These are phyloP conservation scores for Melopsittacus undulatus DNA, from an alignment of 2,797 vertebrate species.

Conservation along the genomic window DNA sequence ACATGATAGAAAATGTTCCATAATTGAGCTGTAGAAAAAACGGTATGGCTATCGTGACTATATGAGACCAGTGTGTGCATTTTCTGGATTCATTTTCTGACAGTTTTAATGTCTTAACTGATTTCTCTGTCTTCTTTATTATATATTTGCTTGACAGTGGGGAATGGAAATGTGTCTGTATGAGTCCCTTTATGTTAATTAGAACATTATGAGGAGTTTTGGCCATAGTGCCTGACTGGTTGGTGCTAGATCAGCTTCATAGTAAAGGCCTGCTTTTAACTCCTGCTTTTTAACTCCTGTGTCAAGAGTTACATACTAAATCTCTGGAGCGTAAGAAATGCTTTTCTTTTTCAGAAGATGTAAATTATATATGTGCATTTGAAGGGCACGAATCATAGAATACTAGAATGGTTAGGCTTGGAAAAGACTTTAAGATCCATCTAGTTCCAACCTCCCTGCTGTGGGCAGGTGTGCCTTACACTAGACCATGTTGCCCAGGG, in stretches of 20 bases:
- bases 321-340: background rate
- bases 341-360: background rate
- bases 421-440: background rate
- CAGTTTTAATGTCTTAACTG: background rate
- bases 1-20: background rate
- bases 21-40: background rate
- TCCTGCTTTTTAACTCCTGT: too few relatives aligned
- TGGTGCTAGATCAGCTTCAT: background rate
- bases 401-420: background rate
- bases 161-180: background rate
- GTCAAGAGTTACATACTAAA: background rate
- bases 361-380: background rate
- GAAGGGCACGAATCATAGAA: background rate
- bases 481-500: background rate
- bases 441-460: background rate
- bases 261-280: background rate
- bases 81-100: background rate
- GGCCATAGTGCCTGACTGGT: background rate
- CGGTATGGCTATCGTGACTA: background rate
- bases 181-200: background rate
- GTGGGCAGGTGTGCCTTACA: background rate
- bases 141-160: background rate
- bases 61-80: background rate
- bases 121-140: background rate
- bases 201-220: background rate